phyloP scores from a whole-genome alignment of 2,888 invertebrate genomes.

The Schizotus pectinicornis region DNA sequence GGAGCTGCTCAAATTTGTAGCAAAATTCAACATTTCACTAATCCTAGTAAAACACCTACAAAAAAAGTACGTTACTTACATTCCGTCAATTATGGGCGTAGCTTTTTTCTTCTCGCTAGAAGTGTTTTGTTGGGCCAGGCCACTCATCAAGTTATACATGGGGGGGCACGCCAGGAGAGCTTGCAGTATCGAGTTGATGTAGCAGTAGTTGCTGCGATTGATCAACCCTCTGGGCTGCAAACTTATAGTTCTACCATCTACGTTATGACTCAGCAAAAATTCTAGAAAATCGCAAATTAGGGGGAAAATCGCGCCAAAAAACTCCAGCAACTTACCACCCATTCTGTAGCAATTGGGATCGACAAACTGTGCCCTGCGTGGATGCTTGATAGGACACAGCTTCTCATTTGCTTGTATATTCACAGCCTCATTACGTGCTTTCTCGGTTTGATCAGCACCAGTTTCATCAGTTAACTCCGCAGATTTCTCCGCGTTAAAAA shows the following conservation, averaged over 20 bases:
- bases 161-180: constrained; percentile 94
- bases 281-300: constrained; percentile 58
- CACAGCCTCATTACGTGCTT: constrained; percentile 31
- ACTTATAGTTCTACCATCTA: constrained; percentile 80
- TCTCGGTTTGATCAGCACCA: constrained; percentile 33
- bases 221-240: constrained; percentile 89
- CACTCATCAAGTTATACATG: constrained; percentile 88
- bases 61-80: constrained; percentile 70
- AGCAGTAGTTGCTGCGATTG: constrained; percentile 95
- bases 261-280: constrained; percentile 74
- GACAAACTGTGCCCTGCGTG: constrained; percentile 61
- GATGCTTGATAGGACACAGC: constrained; percentile 56
- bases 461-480: constrained; percentile 23
- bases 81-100: constrained; percentile 89
- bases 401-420: constrained; percentile 23
- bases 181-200: constrained; percentile 94
- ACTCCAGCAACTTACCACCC: constrained; percentile 66
- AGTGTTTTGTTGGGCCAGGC: constrained; percentile 72
- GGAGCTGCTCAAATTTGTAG: too few relatives aligned
- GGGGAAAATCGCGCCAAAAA: constrained; percentile 13
- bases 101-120: constrained; percentile 59
- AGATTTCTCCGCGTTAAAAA: constrained; percentile 59
- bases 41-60: background rate
- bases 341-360: constrained; percentile 74
- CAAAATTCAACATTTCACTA: background rate